Evolutionary conservation across 2,888 invertebrate genomes (phyloP).

Genomic region (Ormia ochracea): DNA sequence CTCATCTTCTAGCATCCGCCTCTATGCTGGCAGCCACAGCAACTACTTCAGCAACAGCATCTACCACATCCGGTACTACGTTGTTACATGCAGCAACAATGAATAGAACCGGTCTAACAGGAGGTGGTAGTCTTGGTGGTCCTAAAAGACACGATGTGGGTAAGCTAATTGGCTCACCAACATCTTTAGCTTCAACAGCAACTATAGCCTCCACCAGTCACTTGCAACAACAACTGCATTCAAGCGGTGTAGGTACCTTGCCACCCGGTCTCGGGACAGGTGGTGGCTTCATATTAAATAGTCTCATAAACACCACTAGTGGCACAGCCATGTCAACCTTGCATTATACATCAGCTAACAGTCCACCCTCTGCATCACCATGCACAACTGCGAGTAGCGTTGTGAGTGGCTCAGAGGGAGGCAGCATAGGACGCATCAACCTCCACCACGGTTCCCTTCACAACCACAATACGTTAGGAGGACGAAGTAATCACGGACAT

Average conservation of each 20-base stretch:
- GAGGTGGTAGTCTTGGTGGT: constrained; percentile 22
- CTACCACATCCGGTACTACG: constrained; percentile 68
- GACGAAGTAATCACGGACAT: constrained; percentile 58
- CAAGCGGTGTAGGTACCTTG: constrained; percentile 68
- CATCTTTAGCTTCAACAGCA: constrained; percentile 72
- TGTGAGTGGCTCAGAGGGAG: constrained; percentile 12
- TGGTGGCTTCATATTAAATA: constrained; percentile 71
- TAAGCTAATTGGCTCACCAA: constrained; percentile 71
- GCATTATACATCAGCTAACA: constrained; percentile 48
- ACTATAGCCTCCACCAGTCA: constrained; percentile 68
- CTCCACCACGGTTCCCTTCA: constrained; percentile 65
- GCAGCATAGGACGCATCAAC: constrained; percentile 62
- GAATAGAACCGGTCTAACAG: constrained; percentile 63
- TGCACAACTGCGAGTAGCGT: constrained; percentile 24
- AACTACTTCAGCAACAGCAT: constrained; percentile 66
- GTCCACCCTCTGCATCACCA: constrained; percentile 24
- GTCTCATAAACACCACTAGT: constrained; percentile 65
- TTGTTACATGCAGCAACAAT: constrained; percentile 67
- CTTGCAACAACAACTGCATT: constrained; percentile 65
- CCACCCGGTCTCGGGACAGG: constrained; percentile 73
- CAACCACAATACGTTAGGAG: constrained; percentile 66
- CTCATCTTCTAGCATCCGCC: constrained; percentile 73
- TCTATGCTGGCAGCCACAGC: constrained; percentile 68
- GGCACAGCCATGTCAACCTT: constrained; percentile 55
- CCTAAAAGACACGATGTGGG: constrained; percentile 65